phyloP scores from a whole-genome alignment of 2,888 invertebrate genomes.

The Ferdinandea cuprea region DNA sequence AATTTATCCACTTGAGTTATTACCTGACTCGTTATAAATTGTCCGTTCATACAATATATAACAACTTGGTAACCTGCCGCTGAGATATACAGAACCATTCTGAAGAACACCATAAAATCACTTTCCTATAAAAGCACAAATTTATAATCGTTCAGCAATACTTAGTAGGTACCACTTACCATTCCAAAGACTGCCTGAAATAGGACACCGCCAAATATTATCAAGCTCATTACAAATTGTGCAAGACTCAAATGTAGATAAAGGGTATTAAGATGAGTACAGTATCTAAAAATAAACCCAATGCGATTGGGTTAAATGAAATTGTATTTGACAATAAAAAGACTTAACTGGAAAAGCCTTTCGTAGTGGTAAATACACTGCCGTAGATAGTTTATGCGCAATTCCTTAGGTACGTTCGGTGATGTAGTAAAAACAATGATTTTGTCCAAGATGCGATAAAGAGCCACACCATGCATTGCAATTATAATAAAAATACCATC shows the following conservation, averaged over 20 bases:
- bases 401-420: constrained; percentile 76
- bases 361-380: constrained; percentile 79
- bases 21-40: constrained; percentile 76
- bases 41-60: constrained; percentile 80
- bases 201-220: too few relatives aligned
- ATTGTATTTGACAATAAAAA: background rate
- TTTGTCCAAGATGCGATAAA: constrained; percentile 77
- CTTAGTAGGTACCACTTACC: too few relatives aligned
- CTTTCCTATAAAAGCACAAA: constrained; percentile 33
- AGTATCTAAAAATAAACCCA: constrained; percentile 74
- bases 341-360: constrained; percentile 75
- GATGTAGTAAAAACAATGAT: constrained; percentile 78
- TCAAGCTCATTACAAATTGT: too few relatives aligned
- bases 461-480: constrained; percentile 78
- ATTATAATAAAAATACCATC: constrained; percentile 79
- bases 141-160: background rate
- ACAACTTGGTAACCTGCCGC: constrained; percentile 78
- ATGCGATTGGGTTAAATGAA: background rate
- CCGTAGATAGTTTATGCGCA: constrained; percentile 78
- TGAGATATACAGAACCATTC: constrained; percentile 78
- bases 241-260: too few relatives aligned
- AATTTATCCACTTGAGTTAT: background rate
- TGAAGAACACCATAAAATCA: constrained; percentile 32
- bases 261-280: constrained; percentile 53
- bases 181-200: too few relatives aligned